Percentiles rank a stretch among this genome's conserved stretches.
These are phyloP conservation scores for Huso huso DNA, from an alignment of 2,797 vertebrate genomes.

Conservation along the genomic window DNA sequence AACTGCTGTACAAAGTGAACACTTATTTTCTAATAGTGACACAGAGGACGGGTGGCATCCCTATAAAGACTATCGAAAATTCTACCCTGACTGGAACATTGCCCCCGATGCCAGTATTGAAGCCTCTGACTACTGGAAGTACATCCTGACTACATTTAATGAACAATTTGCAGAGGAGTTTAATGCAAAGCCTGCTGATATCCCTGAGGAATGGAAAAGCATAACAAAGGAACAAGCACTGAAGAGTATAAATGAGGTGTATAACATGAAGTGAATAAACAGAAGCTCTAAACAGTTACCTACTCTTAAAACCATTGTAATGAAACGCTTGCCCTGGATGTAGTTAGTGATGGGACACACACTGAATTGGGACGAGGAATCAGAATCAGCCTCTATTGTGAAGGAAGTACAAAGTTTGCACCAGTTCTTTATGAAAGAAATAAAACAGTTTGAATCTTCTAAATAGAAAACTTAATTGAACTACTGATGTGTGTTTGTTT, in stretches of 20 bases:
- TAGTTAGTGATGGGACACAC: too few species aligned
- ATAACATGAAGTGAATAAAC: constrained; percentile 23
- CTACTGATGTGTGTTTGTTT: too few species aligned
- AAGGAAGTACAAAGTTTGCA: too few species aligned
- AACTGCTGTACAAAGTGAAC: not conserved
- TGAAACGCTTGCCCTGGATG: too few species aligned
- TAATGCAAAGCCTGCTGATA: constrained; percentile 22
- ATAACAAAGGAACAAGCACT: constrained; percentile 35
- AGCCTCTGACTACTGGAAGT: constrained; percentile 49
- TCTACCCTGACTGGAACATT: constrained; percentile 45
- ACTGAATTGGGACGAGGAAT: too few species aligned
- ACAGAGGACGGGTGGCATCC: fast-evolving
- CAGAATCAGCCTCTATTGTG: too few species aligned
- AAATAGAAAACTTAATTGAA: too few species aligned
- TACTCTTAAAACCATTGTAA: too few species aligned
- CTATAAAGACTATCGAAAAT: constrained; percentile 17
- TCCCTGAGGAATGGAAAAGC: constrained; percentile 39
- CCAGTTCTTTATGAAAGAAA: too few species aligned
- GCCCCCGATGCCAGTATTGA: constrained; percentile 28
- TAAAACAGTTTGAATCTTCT: too few species aligned
- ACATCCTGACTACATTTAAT: constrained; percentile 39
- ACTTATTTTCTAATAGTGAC: fast-evolving
- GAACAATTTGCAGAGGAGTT: constrained; percentile 28
- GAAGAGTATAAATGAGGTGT: constrained; percentile 29
- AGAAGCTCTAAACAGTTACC: too few species aligned